Base-by-base conservation (phyloP, 2,797 vertebrate species). In the Nyctalus aviator region DNA sequence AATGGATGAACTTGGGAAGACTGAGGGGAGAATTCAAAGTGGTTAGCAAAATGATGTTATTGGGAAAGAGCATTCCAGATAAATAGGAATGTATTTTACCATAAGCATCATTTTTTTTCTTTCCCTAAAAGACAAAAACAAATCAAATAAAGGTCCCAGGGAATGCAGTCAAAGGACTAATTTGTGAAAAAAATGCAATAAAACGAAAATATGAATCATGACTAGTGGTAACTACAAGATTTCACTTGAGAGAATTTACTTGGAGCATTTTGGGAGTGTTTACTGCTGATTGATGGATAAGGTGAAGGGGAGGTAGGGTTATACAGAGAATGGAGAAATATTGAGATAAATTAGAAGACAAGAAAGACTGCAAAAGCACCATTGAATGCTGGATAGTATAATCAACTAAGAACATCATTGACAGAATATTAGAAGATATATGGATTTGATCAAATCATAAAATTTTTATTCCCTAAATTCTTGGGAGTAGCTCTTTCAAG, bases 161-260 rank as follows among this genome's bases (percentile, higher is more conserved):
- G 13, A 50, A 2, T 20, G 0, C 1, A 55, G 46, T 27, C 48
- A 69, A 82, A 59, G 48, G 62, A 68, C 41, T 83, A 46, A 93
- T 75, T 30, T 88, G 57, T 79, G 13, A 69, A 84, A 66, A 82
- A 71, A 84, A 88, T 69, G 23, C 6, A 57, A 87, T 20, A 3
- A 82, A 87, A 71, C 64, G 37, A 93, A 81, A 12, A 35, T 48
- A 72, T 78, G 37, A 94, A 64, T 84, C 76, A 88, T 57, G 62
- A 89, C 17, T 20, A 25, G 8, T 72, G 53, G 50, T 79, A 84
- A 73, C 25, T 62, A 57, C 53, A 68, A 92, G 25, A 84, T 41
- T 73, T 41, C 32, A 44, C 37, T 82, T 32, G 59, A 91, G 41
- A 55, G 46, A 57, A 66, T 3, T 13, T 84, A 94, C 23, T 84